These are phyloP conservation scores for Bombus sibiricus DNA, from an alignment of 1,140 invertebrate species.

Conservation along the genomic window DNA sequence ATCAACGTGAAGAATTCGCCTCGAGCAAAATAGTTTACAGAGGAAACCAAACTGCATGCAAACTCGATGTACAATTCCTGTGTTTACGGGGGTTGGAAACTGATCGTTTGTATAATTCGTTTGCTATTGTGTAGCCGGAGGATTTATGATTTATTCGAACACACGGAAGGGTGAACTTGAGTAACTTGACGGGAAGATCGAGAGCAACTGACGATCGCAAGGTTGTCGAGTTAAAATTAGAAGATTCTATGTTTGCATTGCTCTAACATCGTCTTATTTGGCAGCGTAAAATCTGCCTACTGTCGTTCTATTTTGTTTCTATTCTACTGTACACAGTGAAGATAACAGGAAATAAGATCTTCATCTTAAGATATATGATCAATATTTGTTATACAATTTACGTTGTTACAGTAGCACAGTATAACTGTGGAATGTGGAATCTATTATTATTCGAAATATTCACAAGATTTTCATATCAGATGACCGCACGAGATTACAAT, in stretches of 20 bases:
- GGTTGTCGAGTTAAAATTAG: not conserved
- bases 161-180: not conserved
- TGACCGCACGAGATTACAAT: not conserved
- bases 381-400: not conserved
- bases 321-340: not conserved
- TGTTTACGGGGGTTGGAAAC: not conserved
- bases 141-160: not conserved
- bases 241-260: not conserved
- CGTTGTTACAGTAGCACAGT: not conserved
- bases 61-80: not conserved
- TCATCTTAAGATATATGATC: no score
- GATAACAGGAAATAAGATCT: not conserved
- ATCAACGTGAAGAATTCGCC: conserved; percentile 25
- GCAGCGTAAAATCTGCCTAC: not conserved
- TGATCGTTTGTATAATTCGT: conserved; percentile 4
- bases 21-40: conserved; percentile 28
- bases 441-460: not conserved
- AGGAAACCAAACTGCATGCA: not conserved
- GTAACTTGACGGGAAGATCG: not conserved
- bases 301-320: not conserved
- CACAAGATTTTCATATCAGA: not conserved
- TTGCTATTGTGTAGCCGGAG: not conserved
- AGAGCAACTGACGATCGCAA: no score
- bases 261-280: no score
- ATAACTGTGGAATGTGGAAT: fast-evolving